phyloP scores from a whole-genome alignment of 2,888 invertebrate species.

The Dichetophora obliterata region DNA sequence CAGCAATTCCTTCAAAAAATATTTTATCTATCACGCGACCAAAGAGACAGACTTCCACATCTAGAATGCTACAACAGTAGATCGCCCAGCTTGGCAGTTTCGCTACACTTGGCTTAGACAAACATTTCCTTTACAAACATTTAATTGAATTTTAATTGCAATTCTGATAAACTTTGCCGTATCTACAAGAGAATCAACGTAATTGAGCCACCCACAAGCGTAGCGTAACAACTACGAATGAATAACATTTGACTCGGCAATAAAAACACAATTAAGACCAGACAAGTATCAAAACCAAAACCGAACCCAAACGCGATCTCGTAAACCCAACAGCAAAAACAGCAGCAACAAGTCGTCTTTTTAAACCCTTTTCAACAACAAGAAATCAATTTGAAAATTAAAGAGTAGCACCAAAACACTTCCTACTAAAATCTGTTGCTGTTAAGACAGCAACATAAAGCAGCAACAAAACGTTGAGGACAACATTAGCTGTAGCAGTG shows the following conservation, averaged over 20 bases:
- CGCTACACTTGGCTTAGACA: neutral
- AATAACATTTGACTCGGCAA: slow-evolving; percentile 28
- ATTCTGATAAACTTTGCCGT: slow-evolving; percentile 36
- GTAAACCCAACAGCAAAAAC: neutral
- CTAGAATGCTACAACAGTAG: neutral
- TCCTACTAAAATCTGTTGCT: slow-evolving; percentile 16
- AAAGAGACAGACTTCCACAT: neutral
- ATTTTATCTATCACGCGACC: slow-evolving; percentile 11
- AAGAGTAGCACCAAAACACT: slow-evolving; percentile 13
- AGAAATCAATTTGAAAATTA: slow-evolving; percentile 23
- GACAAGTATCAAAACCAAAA: neutral
- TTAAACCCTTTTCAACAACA: neutral
- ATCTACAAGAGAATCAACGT: slow-evolving; percentile 36
- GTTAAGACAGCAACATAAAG: neutral
- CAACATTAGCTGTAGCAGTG: neutral
- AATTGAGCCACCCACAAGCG: slow-evolving; percentile 36
- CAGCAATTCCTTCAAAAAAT: slow-evolving; percentile 2
- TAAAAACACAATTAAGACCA: slow-evolving; percentile 33
- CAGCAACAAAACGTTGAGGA: neutral
- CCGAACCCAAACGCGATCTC: neutral
- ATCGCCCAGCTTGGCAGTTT: neutral
- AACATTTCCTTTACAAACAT: slow-evolving; percentile 3
- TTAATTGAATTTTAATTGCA: slow-evolving; percentile 40
- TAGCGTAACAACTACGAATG: neutral
- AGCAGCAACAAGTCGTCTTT: neutral